Evolutionary conservation across 1,140 invertebrate species (phyloP), one percentile per base, ranked within the genome.

Genomic region (Ptiloglossa arizonensis): DNA sequence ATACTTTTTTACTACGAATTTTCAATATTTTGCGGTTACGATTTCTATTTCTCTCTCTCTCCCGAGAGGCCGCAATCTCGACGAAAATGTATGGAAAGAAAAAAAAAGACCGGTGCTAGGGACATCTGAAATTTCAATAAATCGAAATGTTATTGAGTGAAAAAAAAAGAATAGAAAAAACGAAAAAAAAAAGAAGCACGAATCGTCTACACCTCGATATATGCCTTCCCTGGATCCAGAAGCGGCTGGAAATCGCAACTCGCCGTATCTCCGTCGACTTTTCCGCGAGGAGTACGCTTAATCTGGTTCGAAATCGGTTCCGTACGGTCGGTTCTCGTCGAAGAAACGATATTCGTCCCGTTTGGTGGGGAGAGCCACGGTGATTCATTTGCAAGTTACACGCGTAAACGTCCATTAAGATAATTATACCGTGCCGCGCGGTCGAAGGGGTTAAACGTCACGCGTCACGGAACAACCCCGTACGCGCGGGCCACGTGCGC

Each of bases 361-460:
- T n/a, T n/a, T 1, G 1, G 11, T 4, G 11, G 6, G 2, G 17
- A 15, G 32, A 13, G 8, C 15, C 15, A 38, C 22, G 41, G 32
- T 60, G 64, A 76, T 46, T 69, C 73, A 35, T 74, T 74, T 74
- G 22, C 60, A 41, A 64, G 48, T 46, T 17, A 69, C 64, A 48
- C 73, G 64, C 44, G 66, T 76, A 76, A 76, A 76, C 29, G 54
- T 59, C 73, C 73, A 76, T 76, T 76, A 76, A 50, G 68, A 76
- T 76, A 76, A 76, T 76, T 69, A 35, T 64, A 69, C 11, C 22
- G 73, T 29, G 32, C 32, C 32, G 15, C 32, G 15, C 22, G 64
- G 59, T 69, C 64, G 41, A 59, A 59, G 56, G 73, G 66, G 57
- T 76, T 75, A 56, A 44, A 35, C 22, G 35, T 46, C 13, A 46